Percentiles rank a stretch among this genome's conserved stretches.
These are phyloP conservation scores for Pseudoatta argentina DNA, from an alignment of 1,140 invertebrate species.

Conservation along the genomic window DNA sequence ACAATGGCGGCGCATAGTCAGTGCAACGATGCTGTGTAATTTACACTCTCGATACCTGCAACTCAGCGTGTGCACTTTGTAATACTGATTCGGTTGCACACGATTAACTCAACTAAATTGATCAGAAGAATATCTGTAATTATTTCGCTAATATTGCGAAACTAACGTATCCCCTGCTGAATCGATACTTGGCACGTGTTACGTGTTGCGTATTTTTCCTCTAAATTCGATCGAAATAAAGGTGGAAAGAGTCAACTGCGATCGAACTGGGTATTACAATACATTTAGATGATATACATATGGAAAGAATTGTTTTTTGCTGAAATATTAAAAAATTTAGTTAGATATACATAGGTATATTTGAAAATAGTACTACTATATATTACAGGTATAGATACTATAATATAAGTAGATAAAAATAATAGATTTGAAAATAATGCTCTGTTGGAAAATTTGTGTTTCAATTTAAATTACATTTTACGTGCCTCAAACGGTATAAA, in stretches of 20 bases:
- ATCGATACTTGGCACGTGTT: not conserved
- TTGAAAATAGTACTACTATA: no score
- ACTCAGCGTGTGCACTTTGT: conserved; percentile 23
- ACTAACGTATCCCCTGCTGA: not conserved
- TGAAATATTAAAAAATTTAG: no score
- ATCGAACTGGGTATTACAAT: not conserved
- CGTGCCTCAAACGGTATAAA: no score
- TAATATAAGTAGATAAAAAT: no score
- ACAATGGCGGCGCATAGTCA: conserved; percentile 22
- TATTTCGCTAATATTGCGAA: conserved; percentile 46
- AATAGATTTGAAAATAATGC: no score
- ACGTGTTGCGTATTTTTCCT: not conserved
- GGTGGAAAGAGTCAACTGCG: not conserved
- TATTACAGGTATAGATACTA: no score
- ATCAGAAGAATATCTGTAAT: conserved; percentile 33
- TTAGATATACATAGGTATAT: no score
- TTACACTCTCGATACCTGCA: conserved; percentile 22
- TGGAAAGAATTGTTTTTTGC: not conserved
- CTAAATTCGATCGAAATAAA: not conserved
- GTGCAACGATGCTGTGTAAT: conserved; percentile 19
- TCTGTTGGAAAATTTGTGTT: no score
- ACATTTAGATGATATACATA: not conserved
- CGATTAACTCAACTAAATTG: not conserved
- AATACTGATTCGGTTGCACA: conserved; percentile 28
- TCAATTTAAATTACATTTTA: no score